Evolutionary conservation across 1,140 invertebrate species (phyloP), one percentile per base, ranked within the genome.

Genomic region (Choristoneura fumiferana): DNA sequence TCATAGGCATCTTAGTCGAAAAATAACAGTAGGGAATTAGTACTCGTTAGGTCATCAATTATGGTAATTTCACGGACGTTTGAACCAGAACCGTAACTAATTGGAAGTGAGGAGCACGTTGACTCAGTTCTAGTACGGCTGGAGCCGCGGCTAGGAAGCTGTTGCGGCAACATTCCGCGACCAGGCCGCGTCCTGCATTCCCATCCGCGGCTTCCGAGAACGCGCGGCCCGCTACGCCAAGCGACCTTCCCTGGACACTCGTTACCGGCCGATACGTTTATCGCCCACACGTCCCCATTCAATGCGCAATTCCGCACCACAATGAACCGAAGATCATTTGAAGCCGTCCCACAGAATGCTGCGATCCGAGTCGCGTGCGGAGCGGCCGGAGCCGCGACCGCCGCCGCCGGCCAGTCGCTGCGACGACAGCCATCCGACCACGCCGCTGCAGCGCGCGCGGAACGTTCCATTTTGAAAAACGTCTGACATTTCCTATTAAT

Each of bases 201-300:
- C 80, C 81, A 78, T 84, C 69, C 67, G 65, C 54, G 78, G 66
- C 58, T 86, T 84, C 83, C 63, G 65, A 77, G 83, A 83, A 84
- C 54, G 54, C 59, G 63, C n/a, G 74, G 73, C 78, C 79, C 79
- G 78, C 76, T 76, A 79, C 57, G 54, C 66, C 60, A 39, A 56
- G 61, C 63, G 64, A 63, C 73, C 73, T 67, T 70, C 68, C 67
- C 67, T 67, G 71, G 67, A 67, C 63, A 65, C 65, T 66, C 54
- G 60, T 69, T 72, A 64, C 22, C 22, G 22, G 35, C 60, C 52
- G 62, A 54, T 60, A 55, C 61, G 60, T 68, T 63, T 67, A 68
- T 70, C 70, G 73, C 73, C 79, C 73, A 76, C 75, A 68, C 67
- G 76, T 54, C 62, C 73, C 68, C 71, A 78, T 80, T 78, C 67